A percentile compares a stretch with the other conserved stretches of the same genome.
Evolutionary conservation across 2,888 invertebrate genomes (phyloP).

Genomic region (Macropis europaea): DNA sequence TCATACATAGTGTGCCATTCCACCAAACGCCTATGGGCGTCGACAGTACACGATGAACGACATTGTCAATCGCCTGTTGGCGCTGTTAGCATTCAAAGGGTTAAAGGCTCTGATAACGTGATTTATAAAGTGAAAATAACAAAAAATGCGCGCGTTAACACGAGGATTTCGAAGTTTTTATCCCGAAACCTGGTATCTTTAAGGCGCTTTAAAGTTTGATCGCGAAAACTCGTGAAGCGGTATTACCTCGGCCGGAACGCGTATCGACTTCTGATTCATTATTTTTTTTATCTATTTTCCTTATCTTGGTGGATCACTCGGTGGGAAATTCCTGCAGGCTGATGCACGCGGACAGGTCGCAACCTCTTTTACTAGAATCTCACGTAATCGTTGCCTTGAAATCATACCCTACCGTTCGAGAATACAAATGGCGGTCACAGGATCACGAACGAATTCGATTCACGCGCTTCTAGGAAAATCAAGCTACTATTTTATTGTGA

Average conservation of each 20-base stretch:
- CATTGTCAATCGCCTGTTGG: too few species aligned
- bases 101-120: neutral
- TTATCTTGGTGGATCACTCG: neutral
- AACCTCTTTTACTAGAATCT: slow-evolving; percentile 5
- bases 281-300: neutral
- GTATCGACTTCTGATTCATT: slow-evolving; percentile 38
- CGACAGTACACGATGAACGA: too few species aligned
- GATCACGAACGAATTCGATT: slow-evolving; percentile 1
- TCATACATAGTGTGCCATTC: too few species aligned
- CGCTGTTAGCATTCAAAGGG: too few species aligned
- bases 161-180: slow-evolving; percentile 3
- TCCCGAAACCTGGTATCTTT: neutral
- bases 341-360: neutral
- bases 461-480: neutral
- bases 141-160: neutral
- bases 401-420: neutral
- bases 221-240: slow-evolving; percentile 1
- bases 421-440: slow-evolving; percentile 26
- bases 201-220: slow-evolving; percentile 31
- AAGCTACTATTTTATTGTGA: neutral
- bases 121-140: slow-evolving; percentile 11
- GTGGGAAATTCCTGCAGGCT: slow-evolving; percentile 1
- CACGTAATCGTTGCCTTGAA: slow-evolving; percentile 37
- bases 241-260: slow-evolving; percentile 15
- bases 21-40: too few species aligned